phyloP scores from a whole-genome alignment of 2,888 invertebrate genomes.

The Rotaria macrura region DNA sequence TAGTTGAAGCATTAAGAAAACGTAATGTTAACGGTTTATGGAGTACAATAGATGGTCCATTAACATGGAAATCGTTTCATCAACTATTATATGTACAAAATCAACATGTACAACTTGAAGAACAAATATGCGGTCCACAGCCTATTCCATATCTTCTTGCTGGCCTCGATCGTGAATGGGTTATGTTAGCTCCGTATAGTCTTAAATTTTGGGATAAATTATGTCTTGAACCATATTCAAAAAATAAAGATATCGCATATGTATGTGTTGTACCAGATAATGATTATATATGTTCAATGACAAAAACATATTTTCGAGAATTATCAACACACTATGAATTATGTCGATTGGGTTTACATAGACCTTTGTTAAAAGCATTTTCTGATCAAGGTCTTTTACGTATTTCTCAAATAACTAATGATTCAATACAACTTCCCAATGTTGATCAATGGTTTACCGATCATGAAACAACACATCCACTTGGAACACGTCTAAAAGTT shows the following conservation, averaged over 20 bases:
- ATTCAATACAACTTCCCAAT: background rate
- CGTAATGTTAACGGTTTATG: slow-evolving; percentile 60
- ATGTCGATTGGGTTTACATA: slow-evolving; percentile 81
- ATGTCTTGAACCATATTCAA: slow-evolving; percentile 91
- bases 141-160: slow-evolving; percentile 77
- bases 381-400: slow-evolving; percentile 27
- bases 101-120: slow-evolving; percentile 13
- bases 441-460: slow-evolving; percentile 20
- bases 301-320: slow-evolving; percentile 72
- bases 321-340: slow-evolving; percentile 83
- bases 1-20: slow-evolving; percentile 88
- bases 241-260: slow-evolving; percentile 82
- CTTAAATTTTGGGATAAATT: slow-evolving; percentile 89
- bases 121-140: slow-evolving; percentile 68
- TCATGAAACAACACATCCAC: slow-evolving; percentile 52
- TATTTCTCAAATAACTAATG: background rate
- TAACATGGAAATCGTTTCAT: slow-evolving; percentile 96
- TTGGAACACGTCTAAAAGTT: slow-evolving; percentile 70
- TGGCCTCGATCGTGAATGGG: slow-evolving; percentile 77
- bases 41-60: slow-evolving; percentile 87
- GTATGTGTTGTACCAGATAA: slow-evolving; percentile 85
- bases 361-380: slow-evolving; percentile 65
- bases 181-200: slow-evolving; percentile 83
- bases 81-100: slow-evolving; percentile 73
- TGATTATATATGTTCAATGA: slow-evolving; percentile 54